Evolutionary conservation across 1,140 invertebrate species (phyloP).

Genomic region (Macrocentrus cingulum): DNA sequence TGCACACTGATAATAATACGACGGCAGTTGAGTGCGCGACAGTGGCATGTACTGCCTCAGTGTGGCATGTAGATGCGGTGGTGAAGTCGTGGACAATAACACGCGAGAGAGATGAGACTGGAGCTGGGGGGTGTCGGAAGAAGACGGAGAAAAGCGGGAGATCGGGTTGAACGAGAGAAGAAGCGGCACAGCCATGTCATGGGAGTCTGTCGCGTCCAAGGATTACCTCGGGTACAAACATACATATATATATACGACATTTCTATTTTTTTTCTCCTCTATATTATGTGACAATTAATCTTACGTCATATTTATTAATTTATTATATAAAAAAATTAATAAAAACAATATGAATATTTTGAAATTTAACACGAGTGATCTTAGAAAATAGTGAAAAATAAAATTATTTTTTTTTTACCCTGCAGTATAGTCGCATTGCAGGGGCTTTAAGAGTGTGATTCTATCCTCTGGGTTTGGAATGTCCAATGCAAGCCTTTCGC

Average conservation of each 20-base stretch:
- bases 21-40: constrained; percentile 5
- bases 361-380: no score
- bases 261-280: constrained; percentile 9
- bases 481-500: constrained; percentile 29
- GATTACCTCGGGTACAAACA: constrained; percentile 53
- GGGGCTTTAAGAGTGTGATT: constrained; percentile 26
- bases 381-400: neutral
- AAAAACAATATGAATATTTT: no score
- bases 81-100: constrained; percentile 38
- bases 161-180: constrained; percentile 22
- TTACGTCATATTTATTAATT: no score
- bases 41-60: constrained; percentile 45
- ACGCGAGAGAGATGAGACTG: constrained; percentile 47
- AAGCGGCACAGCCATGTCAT: constrained; percentile 55
- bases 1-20: neutral
- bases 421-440: constrained; percentile 36
- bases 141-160: constrained; percentile 35
- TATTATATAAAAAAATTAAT: no score
- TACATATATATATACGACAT: neutral
- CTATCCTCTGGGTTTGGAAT: constrained; percentile 21
- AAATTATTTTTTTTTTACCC: constrained; percentile 16
- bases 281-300: no score
- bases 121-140: constrained; percentile 35
- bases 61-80: constrained; percentile 43
- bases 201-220: constrained; percentile 59